Evolutionary conservation across 2,888 invertebrate genomes (phyloP), one percentile per base, ranked within the genome.

Genomic region (Caenorhabditis virilis): DNA sequence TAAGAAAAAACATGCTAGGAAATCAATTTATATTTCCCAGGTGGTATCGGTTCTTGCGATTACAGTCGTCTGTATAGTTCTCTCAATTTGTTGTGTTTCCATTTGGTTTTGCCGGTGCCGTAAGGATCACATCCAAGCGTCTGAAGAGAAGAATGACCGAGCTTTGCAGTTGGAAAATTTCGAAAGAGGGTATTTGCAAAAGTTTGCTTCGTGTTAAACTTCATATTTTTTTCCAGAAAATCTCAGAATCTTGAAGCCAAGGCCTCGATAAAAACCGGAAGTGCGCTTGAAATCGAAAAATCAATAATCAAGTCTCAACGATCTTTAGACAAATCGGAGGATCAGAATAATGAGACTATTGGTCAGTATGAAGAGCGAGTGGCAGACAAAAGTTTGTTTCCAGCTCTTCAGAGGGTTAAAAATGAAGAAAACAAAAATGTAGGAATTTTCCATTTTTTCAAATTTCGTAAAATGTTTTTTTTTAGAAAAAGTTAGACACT

Each of bases 41-140:
- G 33, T 67, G 9, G 58, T 71, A 38, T 65, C 62, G 25, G 46
- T 71, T 39, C 50, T 48, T 11, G 65, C 62, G 6, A 46, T 71
- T 33, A 59, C 63, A 9, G 22, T 52, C 9, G 62, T 68, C 13
- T 71, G 68, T 26, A n/a, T 53, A 16, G 7, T 60, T 41, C 45
- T 65, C 5, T 64, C 71, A 11, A 27, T 68, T 11, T 49, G 48
- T 33, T 67, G 64, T 38, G 33, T 62, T 2, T 56, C 57, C 26
- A 36, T 71, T 16, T 71, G 71, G 71, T 53, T 68, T 58, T 65
- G 68, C n/a, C 51, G 71, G 18, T 71, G 71, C 47, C 58, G 71
- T n/a, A 30, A 60, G 20, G 67, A 71, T 54, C 58, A 64, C 16
- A 30, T 67, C 33, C 53, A 62, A 16, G 60, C 62, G 13, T 46